These are phyloP conservation scores for Scaptomyza polygonia DNA, from an alignment of 2,888 invertebrate genomes.

Conservation along the genomic window DNA sequence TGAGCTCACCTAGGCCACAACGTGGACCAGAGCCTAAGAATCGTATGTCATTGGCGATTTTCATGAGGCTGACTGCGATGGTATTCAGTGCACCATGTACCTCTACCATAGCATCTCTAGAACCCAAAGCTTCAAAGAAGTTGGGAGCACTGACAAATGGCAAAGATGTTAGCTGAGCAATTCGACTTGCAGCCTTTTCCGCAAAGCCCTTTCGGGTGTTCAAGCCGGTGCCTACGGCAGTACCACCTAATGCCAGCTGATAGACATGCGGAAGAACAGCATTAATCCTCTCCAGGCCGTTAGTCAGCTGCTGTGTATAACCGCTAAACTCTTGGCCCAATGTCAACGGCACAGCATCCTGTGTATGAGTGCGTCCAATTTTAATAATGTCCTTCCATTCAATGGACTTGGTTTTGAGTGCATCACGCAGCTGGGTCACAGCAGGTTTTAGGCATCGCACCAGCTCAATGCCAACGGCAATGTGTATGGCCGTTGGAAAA, in stretches of 20 bases:
- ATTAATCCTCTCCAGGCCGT: conserved; percentile 92
- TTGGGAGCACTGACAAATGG: conserved; percentile 97
- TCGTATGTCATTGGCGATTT: conserved; percentile 96
- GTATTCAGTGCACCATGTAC: conserved; percentile 97
- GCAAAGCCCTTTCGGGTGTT: conserved; percentile 97
- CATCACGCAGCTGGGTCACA: conserved; percentile 88
- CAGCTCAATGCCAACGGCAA: conserved; percentile 95
- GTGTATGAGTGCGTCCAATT: conserved; percentile 93
- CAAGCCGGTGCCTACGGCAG: conserved; percentile 98
- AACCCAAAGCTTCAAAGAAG: conserved; percentile 97
- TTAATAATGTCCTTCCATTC: conserved; percentile 96
- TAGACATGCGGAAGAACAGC: conserved; percentile 93
- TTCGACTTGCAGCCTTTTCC: conserved; percentile 93
- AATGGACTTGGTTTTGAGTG: conserved; percentile 89
- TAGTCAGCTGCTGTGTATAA: conserved; percentile 92
- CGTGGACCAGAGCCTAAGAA: conserved; percentile 97
- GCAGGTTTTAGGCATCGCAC: conserved; percentile 91
- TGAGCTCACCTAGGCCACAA: conserved; percentile 96
- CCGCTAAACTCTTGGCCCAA: conserved; percentile 98
- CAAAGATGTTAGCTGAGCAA: conserved; percentile 91
- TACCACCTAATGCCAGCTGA: conserved; percentile 96
- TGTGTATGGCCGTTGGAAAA: conserved; percentile 99
- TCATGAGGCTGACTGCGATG: conserved; percentile 95
- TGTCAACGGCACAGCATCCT: conserved; percentile 97
- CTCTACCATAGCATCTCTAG: conserved; percentile 97